Percentiles rank a stretch among this genome's conserved stretches.
Evolutionary conservation across 1,140 invertebrate species (phyloP).

Genomic region (Charaxes varanes): DNA sequence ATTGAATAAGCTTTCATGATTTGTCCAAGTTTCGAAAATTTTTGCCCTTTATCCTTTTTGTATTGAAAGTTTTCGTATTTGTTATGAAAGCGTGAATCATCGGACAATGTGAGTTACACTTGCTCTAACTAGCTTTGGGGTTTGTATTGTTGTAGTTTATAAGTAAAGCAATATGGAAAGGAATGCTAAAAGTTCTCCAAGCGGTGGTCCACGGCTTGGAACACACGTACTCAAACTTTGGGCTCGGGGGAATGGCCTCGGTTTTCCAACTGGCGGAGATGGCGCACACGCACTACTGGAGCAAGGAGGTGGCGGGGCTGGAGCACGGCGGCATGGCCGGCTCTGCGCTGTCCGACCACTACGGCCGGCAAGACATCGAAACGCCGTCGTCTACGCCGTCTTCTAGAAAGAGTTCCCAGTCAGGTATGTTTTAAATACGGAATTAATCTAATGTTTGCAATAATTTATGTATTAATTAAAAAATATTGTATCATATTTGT

Average conservation of each 20-base stretch:
- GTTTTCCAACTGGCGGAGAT: constrained; percentile 98
- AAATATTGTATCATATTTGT: too few species aligned
- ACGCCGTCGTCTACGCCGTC: constrained; percentile 62
- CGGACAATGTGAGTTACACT: too few species aligned
- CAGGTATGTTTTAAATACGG: constrained; percentile 31
- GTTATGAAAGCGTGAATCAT: too few species aligned
- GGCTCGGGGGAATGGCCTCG: constrained; percentile 97
- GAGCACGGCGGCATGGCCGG: constrained; percentile 73
- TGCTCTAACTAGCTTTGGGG: too few species aligned
- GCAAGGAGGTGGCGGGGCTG: constrained; percentile 83
- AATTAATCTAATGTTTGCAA: not conserved
- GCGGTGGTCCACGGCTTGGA: constrained; percentile 93
- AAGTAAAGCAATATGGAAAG: constrained; percentile 94
- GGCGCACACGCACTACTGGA: constrained; percentile 98
- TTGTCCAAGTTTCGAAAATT: too few species aligned
- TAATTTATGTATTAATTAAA: not conserved
- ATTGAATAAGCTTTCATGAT: too few species aligned
- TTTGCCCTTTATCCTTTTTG: too few species aligned
- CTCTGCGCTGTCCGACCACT: constrained; percentile 37
- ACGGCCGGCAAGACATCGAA: constrained; percentile 42
- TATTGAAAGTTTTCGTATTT: too few species aligned
- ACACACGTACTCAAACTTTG: constrained; percentile 94
- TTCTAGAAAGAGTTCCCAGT: constrained; percentile 67
- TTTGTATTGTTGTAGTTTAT: constrained; percentile 83
- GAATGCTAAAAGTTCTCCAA: constrained; percentile 94